A percentile compares a stretch with the other conserved stretches of the same genome.
These are phyloP conservation scores for Nothocercus nigrocapillus DNA, from an alignment of 2,113 vertebrate genomes.

Conservation along the genomic window DNA sequence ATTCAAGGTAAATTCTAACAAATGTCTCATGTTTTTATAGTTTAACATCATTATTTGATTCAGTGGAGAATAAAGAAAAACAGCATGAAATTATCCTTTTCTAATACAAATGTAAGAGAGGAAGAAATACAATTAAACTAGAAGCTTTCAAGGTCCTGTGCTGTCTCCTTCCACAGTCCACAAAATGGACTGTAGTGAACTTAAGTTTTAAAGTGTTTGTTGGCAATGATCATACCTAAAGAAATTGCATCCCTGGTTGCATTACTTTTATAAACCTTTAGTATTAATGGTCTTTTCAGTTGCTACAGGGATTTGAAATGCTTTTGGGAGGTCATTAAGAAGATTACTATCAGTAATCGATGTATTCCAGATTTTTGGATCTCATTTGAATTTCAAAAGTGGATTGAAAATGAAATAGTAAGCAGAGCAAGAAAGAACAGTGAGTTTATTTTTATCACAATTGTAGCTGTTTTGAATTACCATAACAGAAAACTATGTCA, in stretches of 20 bases:
- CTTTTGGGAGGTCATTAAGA: background rate
- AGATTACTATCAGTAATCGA: background rate
- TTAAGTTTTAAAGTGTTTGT: background rate
- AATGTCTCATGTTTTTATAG: background rate
- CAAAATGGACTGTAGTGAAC: background rate
- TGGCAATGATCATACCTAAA: background rate
- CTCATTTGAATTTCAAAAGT: background rate
- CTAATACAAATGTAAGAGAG: background rate
- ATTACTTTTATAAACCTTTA: background rate
- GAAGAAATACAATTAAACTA: background rate
- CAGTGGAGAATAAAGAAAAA: background rate
- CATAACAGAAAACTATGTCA: background rate
- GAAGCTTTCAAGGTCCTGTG: background rate
- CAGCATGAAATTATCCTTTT: background rate
- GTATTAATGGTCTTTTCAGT: background rate
- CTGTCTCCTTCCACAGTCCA: background rate
- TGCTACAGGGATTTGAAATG: background rate
- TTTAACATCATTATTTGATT: background rate
- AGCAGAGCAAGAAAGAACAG: background rate
- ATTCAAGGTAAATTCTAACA: background rate
- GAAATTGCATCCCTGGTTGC: background rate
- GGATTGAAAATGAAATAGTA: background rate
- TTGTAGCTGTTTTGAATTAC: background rate
- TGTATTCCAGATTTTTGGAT: background rate
- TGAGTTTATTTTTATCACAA: background rate